Evolutionary conservation across 2,888 invertebrate genomes (phyloP), one percentile per base, ranked within the genome.

Genomic region (Sinhomidia bicolor): DNA sequence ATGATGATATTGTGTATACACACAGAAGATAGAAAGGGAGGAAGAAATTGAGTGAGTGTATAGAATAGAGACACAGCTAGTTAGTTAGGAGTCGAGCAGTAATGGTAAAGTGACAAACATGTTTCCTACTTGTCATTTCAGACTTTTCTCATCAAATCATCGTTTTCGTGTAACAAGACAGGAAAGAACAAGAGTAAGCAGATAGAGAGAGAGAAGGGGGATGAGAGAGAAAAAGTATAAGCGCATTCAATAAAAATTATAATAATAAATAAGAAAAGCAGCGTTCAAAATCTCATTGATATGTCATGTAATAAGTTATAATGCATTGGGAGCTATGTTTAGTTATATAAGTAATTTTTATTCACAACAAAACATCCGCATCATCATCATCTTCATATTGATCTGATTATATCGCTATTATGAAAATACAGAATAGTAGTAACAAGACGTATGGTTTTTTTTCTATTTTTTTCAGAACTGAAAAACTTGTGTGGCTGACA

Each of bases 111-210:
- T 71, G 44, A 71, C 44, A 47, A 65, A 62, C 47, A 41, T 65
- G 81, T 65, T 81, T 81, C 26, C 65, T 81, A 41, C 65, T 65
- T 81, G 81, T 81, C 81, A 62, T 62, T 65, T 62, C 26, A 81
- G 41, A 81, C 81, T 62, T 81, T 65, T n/a, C 81, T 60, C 60
- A 81, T 81, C 81, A 65, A 81, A 65, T 65, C 65, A 81, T 41
- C 80, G 32, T 76, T 54, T 17, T 29, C 54, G 54, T 76, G 20
- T 54, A 54, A 71, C 51, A 76, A 54, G 76, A 76, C 51, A 54
- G 54, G 51, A 76, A 76, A 76, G 76, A 54, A 14, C 14, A 51
- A 51, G 20, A 41, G 74, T 7, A 10, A 51, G 76, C n/a, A n/a
- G n/a, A n/a, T n/a, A n/a, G n/a, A n/a, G n/a, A n/a, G n/a, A n/a